Percentiles rank a stretch among this genome's conserved stretches.
These are phyloP conservation scores for Neoaliturus tenellus DNA, from an alignment of 2,888 invertebrate species.

Conservation along the genomic window DNA sequence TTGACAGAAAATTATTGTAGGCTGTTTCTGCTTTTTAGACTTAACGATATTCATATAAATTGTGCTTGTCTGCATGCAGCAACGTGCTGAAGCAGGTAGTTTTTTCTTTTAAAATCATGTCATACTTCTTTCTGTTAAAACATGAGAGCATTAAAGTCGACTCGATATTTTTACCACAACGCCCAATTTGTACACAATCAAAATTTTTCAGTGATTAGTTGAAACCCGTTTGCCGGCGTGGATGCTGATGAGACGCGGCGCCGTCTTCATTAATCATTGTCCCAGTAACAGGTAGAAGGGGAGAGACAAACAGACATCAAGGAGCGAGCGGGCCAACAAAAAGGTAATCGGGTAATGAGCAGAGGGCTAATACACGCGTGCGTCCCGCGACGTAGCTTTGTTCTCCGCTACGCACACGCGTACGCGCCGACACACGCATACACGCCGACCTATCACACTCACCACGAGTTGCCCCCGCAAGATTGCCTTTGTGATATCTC, in stretches of 20 bases:
- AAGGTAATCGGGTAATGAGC: conserved; percentile 44
- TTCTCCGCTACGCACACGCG: background rate
- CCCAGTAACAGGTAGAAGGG: conserved; percentile 19
- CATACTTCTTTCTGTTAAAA: too few species aligned
- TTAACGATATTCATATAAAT: too few species aligned
- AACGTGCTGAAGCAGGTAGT: too few species aligned
- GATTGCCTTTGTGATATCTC: too few species aligned
- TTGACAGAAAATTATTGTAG: too few species aligned
- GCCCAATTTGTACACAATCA: too few species aligned
- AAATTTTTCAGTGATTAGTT: background rate
- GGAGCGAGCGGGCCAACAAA: conserved; percentile 28
- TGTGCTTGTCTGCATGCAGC: too few species aligned
- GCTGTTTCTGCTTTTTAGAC: too few species aligned
- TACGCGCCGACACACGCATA: background rate
- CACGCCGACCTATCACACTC: background rate
- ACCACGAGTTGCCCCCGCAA: too few species aligned
- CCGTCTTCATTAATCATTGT: conserved; percentile 27
- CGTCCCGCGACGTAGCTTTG: background rate
- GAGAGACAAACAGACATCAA: background rate
- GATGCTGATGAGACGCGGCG: background rate
- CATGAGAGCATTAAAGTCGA: too few species aligned
- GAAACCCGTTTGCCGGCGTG: background rate
- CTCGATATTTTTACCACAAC: too few species aligned
- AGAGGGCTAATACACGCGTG: conserved; percentile 18
- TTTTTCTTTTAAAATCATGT: too few species aligned